Evolutionary conservation across 1,140 invertebrate species (phyloP).

Genomic region (Parapsyche elsis): DNA sequence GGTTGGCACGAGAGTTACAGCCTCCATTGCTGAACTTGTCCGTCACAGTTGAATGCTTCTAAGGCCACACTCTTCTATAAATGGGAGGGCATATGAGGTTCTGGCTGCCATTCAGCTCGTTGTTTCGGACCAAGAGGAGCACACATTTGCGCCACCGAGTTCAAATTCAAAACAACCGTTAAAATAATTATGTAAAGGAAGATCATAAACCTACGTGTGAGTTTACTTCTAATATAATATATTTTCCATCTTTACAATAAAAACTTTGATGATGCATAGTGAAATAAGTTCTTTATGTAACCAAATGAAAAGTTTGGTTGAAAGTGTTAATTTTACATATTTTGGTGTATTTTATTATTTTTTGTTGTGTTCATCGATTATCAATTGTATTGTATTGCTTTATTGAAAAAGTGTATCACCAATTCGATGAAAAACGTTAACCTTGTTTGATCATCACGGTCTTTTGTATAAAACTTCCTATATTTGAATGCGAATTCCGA

Average conservation of each 20-base stretch:
- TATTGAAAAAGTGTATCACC: not conserved
- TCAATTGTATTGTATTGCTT: not conserved
- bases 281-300: too few species aligned
- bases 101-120: not conserved
- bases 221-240: too few species aligned
- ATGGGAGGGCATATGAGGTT: not conserved
- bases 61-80: slow-evolving; percentile 15
- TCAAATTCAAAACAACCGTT: not conserved
- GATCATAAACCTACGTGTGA: not conserved
- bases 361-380: too few species aligned
- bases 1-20: slow-evolving; percentile 25
- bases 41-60: slow-evolving; percentile 14
- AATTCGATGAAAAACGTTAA: slow-evolving; percentile 8
- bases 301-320: too few species aligned
- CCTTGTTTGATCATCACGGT: slow-evolving; percentile 14
- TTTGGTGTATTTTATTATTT: too few species aligned
- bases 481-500: slow-evolving; percentile 10
- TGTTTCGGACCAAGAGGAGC: not conserved
- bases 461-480: slow-evolving; percentile 13
- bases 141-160: not conserved
- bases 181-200: not conserved
- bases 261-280: too few species aligned
- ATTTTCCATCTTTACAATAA: too few species aligned
- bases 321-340: too few species aligned
- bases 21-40: slow-evolving; percentile 26